Base-by-base conservation (phyloP, 2,888 invertebrate genomes). In the Cheilosia vernalis region DNA sequence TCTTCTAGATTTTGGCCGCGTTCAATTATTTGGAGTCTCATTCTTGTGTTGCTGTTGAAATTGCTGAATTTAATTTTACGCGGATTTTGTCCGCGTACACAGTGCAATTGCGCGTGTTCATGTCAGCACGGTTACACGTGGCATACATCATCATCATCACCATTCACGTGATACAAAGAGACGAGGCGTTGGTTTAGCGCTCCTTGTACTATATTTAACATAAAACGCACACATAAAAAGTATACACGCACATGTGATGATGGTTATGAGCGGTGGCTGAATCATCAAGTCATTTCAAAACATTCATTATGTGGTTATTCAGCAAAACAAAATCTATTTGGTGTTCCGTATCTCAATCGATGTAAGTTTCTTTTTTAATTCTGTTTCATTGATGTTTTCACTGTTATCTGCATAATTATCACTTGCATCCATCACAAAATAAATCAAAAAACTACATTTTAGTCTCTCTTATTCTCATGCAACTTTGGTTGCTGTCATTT, bases 1-100 rank as follows among this genome's bases (percentile, higher is more conserved):
- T 82, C 51, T 56, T 85, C 19, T 87, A 89, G 89, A 88, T 89
- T 88, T 84, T 89, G 88, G 89, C 82, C 82, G 87, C 88, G 88
- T 86, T 82, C 73, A 82, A 79, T 89, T 67, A 81, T 89, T 67
- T 88, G 88, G 88, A 88, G 87, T 69, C 85, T 88, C 58, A 86
- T 88, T 70, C 72, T 88, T 70, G 79, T 89, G 80, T 88, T 88
- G 88, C 87, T 88, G 73, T 63, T 89, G 42, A 88, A 88, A 87
- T 67, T 87, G 79, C 30, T 88, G 83, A 85, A 83, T 85, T 73
- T 87, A 78, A 61, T 87, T 78, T 87, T 87, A 42, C 82, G 82
- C 19, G 87, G 79, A 49, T 73, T 85, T 76, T 80, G 81, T 69
- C 80, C 77, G 64, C 73, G 56, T 56, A 58, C 77, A 37, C 69